A percentile compares a stretch with the other conserved stretches of the same genome.
Evolutionary conservation across 2,888 invertebrate genomes (phyloP).

Genomic region (Tetramorium bicarinatum): DNA sequence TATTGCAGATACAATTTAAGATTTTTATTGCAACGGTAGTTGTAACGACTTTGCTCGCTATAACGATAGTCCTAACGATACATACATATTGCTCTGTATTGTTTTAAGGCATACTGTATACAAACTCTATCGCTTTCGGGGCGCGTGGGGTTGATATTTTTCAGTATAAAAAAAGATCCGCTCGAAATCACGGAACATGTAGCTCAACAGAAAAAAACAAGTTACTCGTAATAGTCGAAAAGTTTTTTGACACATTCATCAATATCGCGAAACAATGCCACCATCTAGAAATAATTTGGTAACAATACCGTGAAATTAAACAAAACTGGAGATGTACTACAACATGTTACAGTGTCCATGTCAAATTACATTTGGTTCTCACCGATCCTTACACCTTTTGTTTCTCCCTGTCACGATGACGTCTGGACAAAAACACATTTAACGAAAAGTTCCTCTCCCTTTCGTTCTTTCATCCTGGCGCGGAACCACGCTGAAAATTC

Average conservation of each 20-base stretch:
- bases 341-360: slow-evolving; percentile 31
- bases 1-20: background rate
- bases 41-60: no score
- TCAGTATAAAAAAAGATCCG: background rate
- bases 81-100: background rate
- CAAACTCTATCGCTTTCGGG: slow-evolving; percentile 4
- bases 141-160: slow-evolving; percentile 11
- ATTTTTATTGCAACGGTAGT: background rate
- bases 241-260: slow-evolving; percentile 56
- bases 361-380: slow-evolving; percentile 51
- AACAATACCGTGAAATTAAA: slow-evolving; percentile 55
- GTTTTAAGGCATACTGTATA: background rate
- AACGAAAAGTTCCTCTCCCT: slow-evolving; percentile 43
- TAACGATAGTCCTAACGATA: background rate
- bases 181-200: slow-evolving; percentile 28
- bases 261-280: slow-evolving; percentile 50
- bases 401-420: slow-evolving; percentile 39
- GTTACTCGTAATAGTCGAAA: slow-evolving; percentile 41
- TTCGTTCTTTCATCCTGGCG: slow-evolving; percentile 7
- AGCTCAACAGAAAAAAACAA: slow-evolving; percentile 36
- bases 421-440: slow-evolving; percentile 55
- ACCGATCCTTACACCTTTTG: slow-evolving; percentile 41
- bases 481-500: slow-evolving; percentile 45
- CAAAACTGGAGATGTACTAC: slow-evolving; percentile 49
- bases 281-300: slow-evolving; percentile 54